Conservation (phyloP, 1,140 invertebrate species). For the Drosophila kurseongensis region DNA sequence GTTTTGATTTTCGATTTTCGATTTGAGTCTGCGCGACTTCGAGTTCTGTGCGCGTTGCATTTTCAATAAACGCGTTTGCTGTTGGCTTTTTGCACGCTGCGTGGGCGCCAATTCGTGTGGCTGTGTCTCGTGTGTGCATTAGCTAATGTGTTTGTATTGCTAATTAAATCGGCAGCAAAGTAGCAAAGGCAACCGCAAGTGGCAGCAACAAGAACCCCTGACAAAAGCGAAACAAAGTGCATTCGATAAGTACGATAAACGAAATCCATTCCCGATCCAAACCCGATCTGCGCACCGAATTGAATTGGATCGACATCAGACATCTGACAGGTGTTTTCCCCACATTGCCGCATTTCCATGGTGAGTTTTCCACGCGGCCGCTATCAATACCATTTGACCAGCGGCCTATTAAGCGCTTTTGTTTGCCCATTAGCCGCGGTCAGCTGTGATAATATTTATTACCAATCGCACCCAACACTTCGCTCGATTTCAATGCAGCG, state of each 20-base stretch:
- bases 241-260: conserved; percentile 71
- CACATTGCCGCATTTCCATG: conserved; percentile 36
- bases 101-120: conserved; percentile 56
- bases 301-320: conserved; percentile 39
- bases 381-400: conserved; percentile 6
- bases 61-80: conserved; percentile 81
- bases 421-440: conserved; percentile 64
- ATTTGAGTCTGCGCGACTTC: conserved; percentile 31
- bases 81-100: conserved; percentile 58
- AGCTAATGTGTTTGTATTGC: conserved; percentile 79
- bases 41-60: conserved; percentile 50
- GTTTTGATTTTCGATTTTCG: conserved; percentile 17
- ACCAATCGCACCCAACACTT: conserved; percentile 8
- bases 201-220: conserved; percentile 67
- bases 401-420: conserved; percentile 47
- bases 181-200: conserved; percentile 15
- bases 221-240: conserved; percentile 72
- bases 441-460: conserved; percentile 76
- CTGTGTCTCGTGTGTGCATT: conserved; percentile 55
- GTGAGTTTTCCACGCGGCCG: conserved; percentile 55
- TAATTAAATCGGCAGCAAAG: conserved; percentile 74
- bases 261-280: conserved; percentile 43
- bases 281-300: conserved; percentile 28
- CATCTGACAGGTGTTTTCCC: conserved; percentile 35
- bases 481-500: conserved; percentile 5